Conservation (phyloP, 2,888 invertebrate species). For the Dicyrtoma fusca region DNA sequence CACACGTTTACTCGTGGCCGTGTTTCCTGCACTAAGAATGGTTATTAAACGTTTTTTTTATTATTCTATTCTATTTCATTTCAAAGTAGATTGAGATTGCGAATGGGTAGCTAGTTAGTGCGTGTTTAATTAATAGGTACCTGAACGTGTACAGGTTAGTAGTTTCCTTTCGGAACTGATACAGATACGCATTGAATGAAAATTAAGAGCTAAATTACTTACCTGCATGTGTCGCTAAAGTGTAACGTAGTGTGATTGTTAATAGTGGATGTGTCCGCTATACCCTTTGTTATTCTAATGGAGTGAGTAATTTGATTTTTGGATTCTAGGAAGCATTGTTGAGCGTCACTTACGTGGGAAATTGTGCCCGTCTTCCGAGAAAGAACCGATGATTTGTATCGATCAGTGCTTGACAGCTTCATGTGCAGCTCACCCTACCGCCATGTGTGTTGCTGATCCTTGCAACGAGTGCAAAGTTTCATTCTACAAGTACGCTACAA, state of each 20-base stretch:
- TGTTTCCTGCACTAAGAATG: slow-evolving; percentile 66
- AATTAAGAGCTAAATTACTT: too few relatives aligned
- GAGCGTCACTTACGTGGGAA: slow-evolving; percentile 55
- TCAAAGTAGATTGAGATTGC: too few relatives aligned
- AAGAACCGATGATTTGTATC: slow-evolving; percentile 57
- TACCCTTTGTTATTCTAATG: too few relatives aligned
- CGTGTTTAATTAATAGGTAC: too few relatives aligned
- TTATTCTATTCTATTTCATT: too few relatives aligned
- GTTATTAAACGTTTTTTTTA: slow-evolving; percentile 16
- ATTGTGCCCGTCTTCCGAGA: slow-evolving; percentile 57
- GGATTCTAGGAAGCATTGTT: slow-evolving; percentile 54
- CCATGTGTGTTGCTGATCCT: slow-evolving; percentile 59
- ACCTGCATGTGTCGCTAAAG: too few relatives aligned
- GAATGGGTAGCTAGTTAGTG: too few relatives aligned
- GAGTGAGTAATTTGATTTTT: neutral
- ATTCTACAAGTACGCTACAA: slow-evolving; percentile 56
- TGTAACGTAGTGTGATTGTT: too few relatives aligned
- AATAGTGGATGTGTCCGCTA: too few relatives aligned
- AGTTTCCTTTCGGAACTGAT: neutral
- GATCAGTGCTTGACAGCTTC: slow-evolving; percentile 58
- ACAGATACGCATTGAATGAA: neutral
- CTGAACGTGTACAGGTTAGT: too few relatives aligned
- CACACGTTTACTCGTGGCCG: slow-evolving; percentile 77
- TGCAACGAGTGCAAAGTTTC: slow-evolving; percentile 58
- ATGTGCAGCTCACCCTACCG: slow-evolving; percentile 58